These are phyloP conservation scores for Sussaba pulchella DNA, from an alignment of 2,888 invertebrate genomes.

Conservation along the genomic window DNA sequence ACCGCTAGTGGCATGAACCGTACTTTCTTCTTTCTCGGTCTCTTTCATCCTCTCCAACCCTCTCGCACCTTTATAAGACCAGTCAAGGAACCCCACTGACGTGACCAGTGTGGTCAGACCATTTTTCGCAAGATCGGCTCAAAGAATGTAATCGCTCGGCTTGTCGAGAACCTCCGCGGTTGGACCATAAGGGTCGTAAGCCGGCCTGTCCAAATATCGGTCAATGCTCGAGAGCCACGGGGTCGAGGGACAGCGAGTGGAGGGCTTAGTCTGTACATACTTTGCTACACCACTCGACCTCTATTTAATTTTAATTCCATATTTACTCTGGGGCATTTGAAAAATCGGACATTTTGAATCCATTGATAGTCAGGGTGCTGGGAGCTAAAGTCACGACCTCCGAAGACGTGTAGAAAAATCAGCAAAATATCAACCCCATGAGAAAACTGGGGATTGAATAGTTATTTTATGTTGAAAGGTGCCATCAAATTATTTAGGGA, in stretches of 20 bases:
- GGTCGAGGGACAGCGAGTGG: slow-evolving; percentile 55
- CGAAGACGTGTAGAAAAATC: too few relatives aligned
- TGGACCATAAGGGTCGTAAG: slow-evolving; percentile 37
- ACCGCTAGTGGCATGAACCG: slow-evolving; percentile 20
- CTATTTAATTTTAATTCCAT: slow-evolving; percentile 28
- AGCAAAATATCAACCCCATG: too few relatives aligned
- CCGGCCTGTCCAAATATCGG: slow-evolving; percentile 65
- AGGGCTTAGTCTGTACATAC: slow-evolving; percentile 33
- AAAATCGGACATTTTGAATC: slow-evolving; percentile 1
- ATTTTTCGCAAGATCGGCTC: slow-evolving; percentile 54
- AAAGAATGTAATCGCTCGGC: slow-evolving; percentile 62
- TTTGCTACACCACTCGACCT: slow-evolving; percentile 54
- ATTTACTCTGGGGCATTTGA: not conserved
- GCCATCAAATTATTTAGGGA: too few relatives aligned
- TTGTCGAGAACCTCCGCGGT: slow-evolving; percentile 49
- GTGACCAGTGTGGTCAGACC: slow-evolving; percentile 48
- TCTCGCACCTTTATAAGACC: slow-evolving; percentile 40
- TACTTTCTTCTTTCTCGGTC: slow-evolving; percentile 49
- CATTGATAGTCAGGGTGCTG: too few relatives aligned
- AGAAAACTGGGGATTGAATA: too few relatives aligned
- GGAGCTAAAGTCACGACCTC: too few relatives aligned
- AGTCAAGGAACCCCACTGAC: slow-evolving; percentile 48
- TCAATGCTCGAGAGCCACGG: slow-evolving; percentile 57
- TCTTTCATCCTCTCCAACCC: slow-evolving; percentile 45
- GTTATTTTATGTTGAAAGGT: too few relatives aligned